Conservation (phyloP, 2,888 invertebrate genomes). For the Drosophila mulleri region DNA sequence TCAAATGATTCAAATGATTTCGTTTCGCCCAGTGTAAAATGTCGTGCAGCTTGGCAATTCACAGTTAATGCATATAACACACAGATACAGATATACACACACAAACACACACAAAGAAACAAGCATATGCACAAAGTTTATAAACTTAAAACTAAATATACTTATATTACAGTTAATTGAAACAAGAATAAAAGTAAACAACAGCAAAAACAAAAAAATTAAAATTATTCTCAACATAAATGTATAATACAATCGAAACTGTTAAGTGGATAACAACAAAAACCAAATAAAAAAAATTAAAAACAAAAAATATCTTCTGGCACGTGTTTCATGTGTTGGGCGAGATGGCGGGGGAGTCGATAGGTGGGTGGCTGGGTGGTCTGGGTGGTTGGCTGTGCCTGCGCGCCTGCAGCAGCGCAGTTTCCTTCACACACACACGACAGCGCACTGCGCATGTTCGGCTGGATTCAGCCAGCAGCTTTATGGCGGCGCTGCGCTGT, state of each 20-base stretch:
- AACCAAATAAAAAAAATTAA: constrained; percentile 34
- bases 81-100: not conserved
- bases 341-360: not conserved
- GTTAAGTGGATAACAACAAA: constrained; percentile 70
- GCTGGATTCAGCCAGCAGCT: constrained; percentile 24
- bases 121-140: constrained; percentile 46
- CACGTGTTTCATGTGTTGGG: constrained; percentile 49
- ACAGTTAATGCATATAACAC: constrained; percentile 26
- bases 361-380: not conserved
- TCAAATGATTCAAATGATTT: constrained; percentile 6
- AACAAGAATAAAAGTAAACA: constrained; percentile 20
- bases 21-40: constrained; percentile 68
- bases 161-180: constrained; percentile 60
- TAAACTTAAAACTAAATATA: constrained; percentile 53
- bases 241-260: constrained; percentile 63
- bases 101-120: constrained; percentile 15
- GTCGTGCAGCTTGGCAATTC: constrained; percentile 46
- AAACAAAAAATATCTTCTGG: constrained; percentile 33
- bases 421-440: constrained; percentile 30
- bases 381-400: not conserved
- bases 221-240: constrained; percentile 57
- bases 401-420: constrained; percentile 16
- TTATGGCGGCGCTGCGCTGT: constrained; percentile 19
- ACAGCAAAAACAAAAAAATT: constrained; percentile 2
- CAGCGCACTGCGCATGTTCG: constrained; percentile 2